Evolutionary conservation across 2,888 invertebrate genomes (phyloP), one percentile per base, ranked within the genome.

Genomic region (Linnaemya tessellans): DNA sequence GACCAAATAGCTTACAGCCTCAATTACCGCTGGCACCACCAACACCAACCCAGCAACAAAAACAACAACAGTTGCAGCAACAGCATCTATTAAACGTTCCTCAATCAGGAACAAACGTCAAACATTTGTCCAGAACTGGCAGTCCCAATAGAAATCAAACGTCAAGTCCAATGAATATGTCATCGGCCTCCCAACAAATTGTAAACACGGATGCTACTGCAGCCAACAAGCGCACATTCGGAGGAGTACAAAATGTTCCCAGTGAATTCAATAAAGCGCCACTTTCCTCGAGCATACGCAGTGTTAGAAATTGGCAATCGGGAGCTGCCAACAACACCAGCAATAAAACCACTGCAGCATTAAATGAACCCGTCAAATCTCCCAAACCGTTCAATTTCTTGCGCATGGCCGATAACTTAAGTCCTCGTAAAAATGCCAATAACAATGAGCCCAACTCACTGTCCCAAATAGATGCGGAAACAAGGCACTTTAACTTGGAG

Each of bases 1-100:
- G 97, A 11, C 97, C 97, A 3, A 95, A 95, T 88, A 94, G 95
- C 43, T 91, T 95, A 35, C 89, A 90, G 8, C 88, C 92, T 0
- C 91, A 90, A 22, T 73, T 92, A 30, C 90, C 90, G 1, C 90
- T 93, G 58, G 94, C 93, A 71, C 89, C 93, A 46, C 70, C 70
- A 15, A 64, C 75, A 22, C 20, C 51, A 35, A 35, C 20, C 13
- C 90, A 90, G n/a, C 90, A 89, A 46, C 74, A 90, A 70, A 90
- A 89, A 9, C 65, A 88, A 13, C 87, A 87, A 1, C 58, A 43
- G 0, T 86, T 84, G 7, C 83, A 86, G 8, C 73, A 74, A 38
- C 86, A 73, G 30, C 73, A 80, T 58, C 51, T 74, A 11, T 65
- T 81, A 15, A 80, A 64, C 35, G 60, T 84, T n/a, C 68, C 68